These are phyloP conservation scores for Tapirus terrestris DNA, from an alignment of 2,113 vertebrate genomes.

Conservation along the genomic window DNA sequence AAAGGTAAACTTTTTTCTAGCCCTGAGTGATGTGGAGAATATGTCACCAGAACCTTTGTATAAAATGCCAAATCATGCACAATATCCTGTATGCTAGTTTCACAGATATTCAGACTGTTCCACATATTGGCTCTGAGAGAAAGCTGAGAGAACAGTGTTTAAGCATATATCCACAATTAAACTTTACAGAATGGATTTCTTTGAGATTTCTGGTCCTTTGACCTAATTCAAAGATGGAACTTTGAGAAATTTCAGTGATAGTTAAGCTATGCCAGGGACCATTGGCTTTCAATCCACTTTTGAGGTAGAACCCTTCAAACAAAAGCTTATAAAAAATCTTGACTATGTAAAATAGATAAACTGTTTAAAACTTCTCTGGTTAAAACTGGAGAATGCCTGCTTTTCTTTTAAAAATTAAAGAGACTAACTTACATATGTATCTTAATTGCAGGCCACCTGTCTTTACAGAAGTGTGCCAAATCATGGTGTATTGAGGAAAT, in stretches of 20 bases:
- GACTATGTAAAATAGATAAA: background rate
- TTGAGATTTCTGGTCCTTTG: constrained; percentile 32
- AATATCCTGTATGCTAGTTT: background rate
- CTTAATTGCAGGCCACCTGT: background rate
- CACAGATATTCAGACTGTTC: background rate
- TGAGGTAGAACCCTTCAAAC: background rate
- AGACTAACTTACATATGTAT: background rate
- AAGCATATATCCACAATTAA: background rate
- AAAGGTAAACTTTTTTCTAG: background rate
- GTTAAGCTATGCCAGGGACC: background rate
- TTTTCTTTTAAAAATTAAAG: constrained; percentile 21
- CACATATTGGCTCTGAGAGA: background rate
- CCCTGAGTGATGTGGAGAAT: background rate
- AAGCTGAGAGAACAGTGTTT: background rate
- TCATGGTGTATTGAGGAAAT: background rate
- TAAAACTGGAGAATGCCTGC: background rate
- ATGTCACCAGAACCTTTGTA: background rate
- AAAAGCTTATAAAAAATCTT: background rate
- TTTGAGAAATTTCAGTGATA: constrained; percentile 23
- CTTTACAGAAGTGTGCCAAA: background rate
- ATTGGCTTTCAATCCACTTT: background rate
- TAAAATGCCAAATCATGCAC: background rate
- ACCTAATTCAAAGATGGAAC: background rate
- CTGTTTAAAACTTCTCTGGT: background rate
- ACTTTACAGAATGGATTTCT: background rate